These are phyloP conservation scores for Melanostoma mellinum DNA, from an alignment of 2,888 invertebrate genomes.

Conservation along the genomic window DNA sequence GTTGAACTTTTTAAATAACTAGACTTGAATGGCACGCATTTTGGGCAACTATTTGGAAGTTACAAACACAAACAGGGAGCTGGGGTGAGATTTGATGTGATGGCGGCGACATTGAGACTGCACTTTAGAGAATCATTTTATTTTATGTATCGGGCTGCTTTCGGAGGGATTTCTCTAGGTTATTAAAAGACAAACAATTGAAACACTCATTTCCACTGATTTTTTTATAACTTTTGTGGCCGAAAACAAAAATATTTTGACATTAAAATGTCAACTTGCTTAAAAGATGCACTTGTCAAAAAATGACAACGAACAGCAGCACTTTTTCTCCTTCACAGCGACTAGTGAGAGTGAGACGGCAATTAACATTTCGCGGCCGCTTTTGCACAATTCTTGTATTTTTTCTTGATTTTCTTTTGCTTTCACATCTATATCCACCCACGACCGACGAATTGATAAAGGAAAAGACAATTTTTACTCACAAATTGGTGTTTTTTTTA, in stretches of 20 bases:
- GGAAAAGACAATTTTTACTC: background rate
- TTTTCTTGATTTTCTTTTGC: conserved; percentile 19
- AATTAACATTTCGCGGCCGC: conserved; percentile 63
- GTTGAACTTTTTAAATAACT: conserved; percentile 61
- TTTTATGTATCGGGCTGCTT: background rate
- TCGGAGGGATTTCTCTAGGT: background rate
- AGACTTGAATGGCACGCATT: conserved; percentile 66
- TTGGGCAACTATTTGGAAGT: conserved; percentile 48
- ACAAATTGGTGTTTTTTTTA: background rate
- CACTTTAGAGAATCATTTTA: conserved; percentile 18
- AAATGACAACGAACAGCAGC: conserved; percentile 58
- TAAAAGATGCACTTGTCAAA: conserved; percentile 66
- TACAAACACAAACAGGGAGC: conserved; percentile 49
- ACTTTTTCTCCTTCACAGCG: conserved; percentile 28
- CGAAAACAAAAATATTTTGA: conserved; percentile 70
- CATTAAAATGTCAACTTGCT: conserved; percentile 62
- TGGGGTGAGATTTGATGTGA: conserved; percentile 37
- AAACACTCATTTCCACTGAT: conserved; percentile 25
- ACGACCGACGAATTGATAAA: background rate
- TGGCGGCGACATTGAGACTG: conserved; percentile 15
- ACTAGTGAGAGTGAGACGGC: conserved; percentile 55
- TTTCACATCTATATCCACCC: conserved; percentile 27
- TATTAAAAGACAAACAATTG: background rate
- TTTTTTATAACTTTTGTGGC: conserved; percentile 2
- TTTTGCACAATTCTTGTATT: conserved; percentile 54